Conservation (phyloP, 2,888 invertebrate species). For the Mactromeris polynyma region DNA sequence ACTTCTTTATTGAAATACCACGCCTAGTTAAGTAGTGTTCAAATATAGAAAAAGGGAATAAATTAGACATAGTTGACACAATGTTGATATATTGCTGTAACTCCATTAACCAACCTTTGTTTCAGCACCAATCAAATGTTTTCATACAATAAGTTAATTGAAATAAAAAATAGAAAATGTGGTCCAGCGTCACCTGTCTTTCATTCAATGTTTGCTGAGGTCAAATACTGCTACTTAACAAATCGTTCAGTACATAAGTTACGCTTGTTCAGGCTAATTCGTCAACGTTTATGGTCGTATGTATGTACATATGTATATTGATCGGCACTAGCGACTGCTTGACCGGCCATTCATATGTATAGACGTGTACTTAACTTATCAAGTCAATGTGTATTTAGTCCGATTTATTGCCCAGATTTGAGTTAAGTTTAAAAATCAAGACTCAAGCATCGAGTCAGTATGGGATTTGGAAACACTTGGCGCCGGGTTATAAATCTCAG, state of each 20-base stretch:
- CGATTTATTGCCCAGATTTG: background rate
- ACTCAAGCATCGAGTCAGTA: too few relatives aligned
- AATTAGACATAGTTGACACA: too few relatives aligned
- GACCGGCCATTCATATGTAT: background rate
- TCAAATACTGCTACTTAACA: conserved; percentile 2
- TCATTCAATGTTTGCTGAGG: background rate
- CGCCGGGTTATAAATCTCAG: too few relatives aligned
- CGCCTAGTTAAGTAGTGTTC: too few relatives aligned
- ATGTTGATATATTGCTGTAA: background rate
- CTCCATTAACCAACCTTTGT: background rate
- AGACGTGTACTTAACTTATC: background rate
- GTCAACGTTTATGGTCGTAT: background rate
- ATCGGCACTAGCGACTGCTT: background rate
- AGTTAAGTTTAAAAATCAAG: background rate
- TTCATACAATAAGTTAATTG: background rate
- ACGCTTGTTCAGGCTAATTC: background rate
- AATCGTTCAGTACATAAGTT: background rate
- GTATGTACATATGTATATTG: background rate
- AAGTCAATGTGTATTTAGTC: background rate
- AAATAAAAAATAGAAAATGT: background rate
- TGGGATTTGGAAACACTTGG: too few relatives aligned
- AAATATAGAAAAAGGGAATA: too few relatives aligned
- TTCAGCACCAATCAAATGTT: background rate
- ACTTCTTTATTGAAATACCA: too few relatives aligned
- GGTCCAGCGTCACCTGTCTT: background rate